phyloP scores from a whole-genome alignment of 2,113 vertebrate species.

The Perca fluviatilis region DNA sequence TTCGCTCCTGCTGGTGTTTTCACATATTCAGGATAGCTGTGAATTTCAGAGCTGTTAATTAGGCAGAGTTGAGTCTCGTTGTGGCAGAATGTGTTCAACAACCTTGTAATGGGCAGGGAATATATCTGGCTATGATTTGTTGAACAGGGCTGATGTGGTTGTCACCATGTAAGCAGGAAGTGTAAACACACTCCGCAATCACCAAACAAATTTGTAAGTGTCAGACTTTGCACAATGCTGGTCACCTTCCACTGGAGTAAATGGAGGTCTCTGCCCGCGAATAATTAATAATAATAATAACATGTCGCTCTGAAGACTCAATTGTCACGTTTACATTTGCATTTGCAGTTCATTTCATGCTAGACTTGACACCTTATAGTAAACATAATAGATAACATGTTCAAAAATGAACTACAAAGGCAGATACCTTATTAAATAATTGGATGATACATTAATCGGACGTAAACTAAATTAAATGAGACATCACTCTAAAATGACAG shows the following conservation, averaged over 20 bases:
- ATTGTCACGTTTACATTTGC: slow-evolving; percentile 28
- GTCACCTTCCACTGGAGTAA: slow-evolving; percentile 10
- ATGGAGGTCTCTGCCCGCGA: slow-evolving; percentile 23
- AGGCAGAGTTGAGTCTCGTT: slow-evolving; percentile 12
- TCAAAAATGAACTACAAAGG: not conserved
- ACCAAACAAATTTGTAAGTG: slow-evolving; percentile 14
- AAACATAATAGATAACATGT: slow-evolving; percentile 10
- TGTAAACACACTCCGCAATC: slow-evolving; percentile 33
- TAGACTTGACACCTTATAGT: slow-evolving; percentile 18
- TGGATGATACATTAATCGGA: slow-evolving; percentile 3
- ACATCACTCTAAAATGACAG: slow-evolving; percentile 31
- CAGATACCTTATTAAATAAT: slow-evolving; percentile 21
- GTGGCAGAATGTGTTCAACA: slow-evolving; percentile 48
- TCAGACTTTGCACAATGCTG: slow-evolving; percentile 1
- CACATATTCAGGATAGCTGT: slow-evolving; percentile 22
- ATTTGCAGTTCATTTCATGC: slow-evolving; percentile 34
- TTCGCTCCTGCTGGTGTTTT: slow-evolving; percentile 28
- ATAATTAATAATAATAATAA: slow-evolving; percentile 15
- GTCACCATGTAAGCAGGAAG: slow-evolving; percentile 34
- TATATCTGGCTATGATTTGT: slow-evolving; percentile 45
- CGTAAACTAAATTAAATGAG: slow-evolving; percentile 37
- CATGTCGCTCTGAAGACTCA: not conserved
- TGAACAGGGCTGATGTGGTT: slow-evolving; percentile 10
- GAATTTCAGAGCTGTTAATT: slow-evolving; percentile 40
- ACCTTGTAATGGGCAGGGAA: slow-evolving; percentile 11